Percentiles rank a stretch among this genome's conserved stretches.
Evolutionary conservation across 2,797 vertebrate genomes (phyloP).

Genomic region (Neopelma chrysocephalum): DNA sequence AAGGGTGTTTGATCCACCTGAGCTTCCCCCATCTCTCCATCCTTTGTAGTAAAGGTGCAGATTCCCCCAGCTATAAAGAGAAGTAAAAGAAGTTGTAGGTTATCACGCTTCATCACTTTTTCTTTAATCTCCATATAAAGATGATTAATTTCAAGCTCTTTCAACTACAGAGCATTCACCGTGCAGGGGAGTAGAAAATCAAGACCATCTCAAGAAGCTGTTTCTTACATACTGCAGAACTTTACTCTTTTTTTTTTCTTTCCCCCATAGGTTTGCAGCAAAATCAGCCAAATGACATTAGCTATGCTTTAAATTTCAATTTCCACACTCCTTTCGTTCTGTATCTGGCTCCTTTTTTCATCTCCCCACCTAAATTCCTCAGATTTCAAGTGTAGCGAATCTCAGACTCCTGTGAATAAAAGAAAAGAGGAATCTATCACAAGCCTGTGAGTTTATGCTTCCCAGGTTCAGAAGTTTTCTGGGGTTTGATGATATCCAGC

Average conservation of each 20-base stretch:
- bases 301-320: constrained; percentile 61
- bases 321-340: constrained; percentile 53
- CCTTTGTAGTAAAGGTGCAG: neutral
- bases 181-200: neutral
- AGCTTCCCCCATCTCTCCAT: neutral
- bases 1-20: neutral
- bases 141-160: constrained; percentile 39
- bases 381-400: constrained; percentile 47
- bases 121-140: constrained; percentile 22
- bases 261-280: neutral
- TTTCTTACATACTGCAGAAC: neutral
- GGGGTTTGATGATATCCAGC: neutral
- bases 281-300: constrained; percentile 67
- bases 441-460: neutral
- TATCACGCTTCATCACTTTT: neutral
- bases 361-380: constrained; percentile 40
- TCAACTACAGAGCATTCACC: neutral
- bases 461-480: neutral
- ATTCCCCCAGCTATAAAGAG: neutral
- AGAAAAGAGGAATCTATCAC: neutral
- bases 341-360: constrained; percentile 44
- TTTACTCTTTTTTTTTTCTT: neutral
- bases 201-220: neutral
- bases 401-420: neutral
- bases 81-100: neutral